These are phyloP conservation scores for Stegostoma tigrinum DNA, from an alignment of 2,113 vertebrate genomes.

Conservation along the genomic window DNA sequence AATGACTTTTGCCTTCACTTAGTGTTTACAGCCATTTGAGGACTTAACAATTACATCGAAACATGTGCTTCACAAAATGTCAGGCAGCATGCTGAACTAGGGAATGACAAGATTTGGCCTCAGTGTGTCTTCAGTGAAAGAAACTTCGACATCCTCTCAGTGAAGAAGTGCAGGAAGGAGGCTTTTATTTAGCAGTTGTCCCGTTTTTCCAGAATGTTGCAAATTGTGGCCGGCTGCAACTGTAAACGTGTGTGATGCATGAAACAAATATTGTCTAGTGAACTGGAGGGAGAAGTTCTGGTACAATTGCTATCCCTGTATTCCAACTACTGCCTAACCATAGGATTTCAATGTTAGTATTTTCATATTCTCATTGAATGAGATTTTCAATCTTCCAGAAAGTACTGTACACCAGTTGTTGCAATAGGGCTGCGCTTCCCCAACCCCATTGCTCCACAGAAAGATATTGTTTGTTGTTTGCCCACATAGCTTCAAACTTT, in stretches of 20 bases:
- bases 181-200: neutral
- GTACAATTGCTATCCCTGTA: neutral
- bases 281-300: neutral
- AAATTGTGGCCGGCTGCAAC: neutral
- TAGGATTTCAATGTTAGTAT: neutral
- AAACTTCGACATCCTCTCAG: too few relatives aligned
- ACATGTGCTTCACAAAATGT: too few relatives aligned
- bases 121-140: too few relatives aligned
- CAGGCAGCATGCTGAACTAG: too few relatives aligned
- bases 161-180: neutral
- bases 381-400: neutral
- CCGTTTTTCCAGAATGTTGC: neutral
- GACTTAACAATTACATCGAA: too few relatives aligned
- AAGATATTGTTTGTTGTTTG: neutral
- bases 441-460: neutral
- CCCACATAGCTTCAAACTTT: neutral
- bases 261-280: neutral
- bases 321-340: neutral
- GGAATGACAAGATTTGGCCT: too few relatives aligned
- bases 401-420: neutral
- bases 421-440: neutral
- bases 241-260: neutral
- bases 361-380: neutral
- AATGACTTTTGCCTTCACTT: too few relatives aligned
- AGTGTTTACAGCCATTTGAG: too few relatives aligned